Base-by-base conservation (phyloP, 2,888 invertebrate genomes). In the Trachelus troglodyta region DNA sequence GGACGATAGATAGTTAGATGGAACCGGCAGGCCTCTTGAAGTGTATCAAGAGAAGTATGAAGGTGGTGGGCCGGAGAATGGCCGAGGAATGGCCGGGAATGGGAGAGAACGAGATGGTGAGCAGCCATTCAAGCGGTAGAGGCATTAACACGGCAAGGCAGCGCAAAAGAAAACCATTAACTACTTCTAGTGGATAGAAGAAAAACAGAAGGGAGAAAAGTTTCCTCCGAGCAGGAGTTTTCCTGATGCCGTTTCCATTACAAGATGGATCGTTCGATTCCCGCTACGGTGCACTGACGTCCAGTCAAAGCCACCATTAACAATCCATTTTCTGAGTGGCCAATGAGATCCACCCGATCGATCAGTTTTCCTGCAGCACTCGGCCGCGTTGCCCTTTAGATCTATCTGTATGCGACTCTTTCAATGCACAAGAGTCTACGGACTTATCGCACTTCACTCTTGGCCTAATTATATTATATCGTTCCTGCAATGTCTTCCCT, bases 131-230 rank as follows among this genome's bases (percentile, higher is more conserved):
- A 87, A 82, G 81, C 81, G 82, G 85, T 81, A 84, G 84, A 84
- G 81, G 86, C 86, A 87, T 86, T 86, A 86, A 87, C 86, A 84
- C 85, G 81, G 82, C 80, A 80, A 83, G 83, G 83, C 85, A 85
- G 79, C 80, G 85, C 87, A 85, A 88, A 88, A 88, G 88, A 88
- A 88, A 89, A 89, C 89, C 89, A 78, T 78, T 89, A 90, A 90
- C 88, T 86, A 86, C 86, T 87, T 87, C 85, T 84, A 83, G 87
- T 83, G 86, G 76, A 79, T 76, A 76, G 79, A 79, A 79, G 69
- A 69, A 69, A 69, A 69, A 69, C 69, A 69, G 69, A 69, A 69
- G 69, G 69, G 69, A 33, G 33, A 30, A 69, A 33, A 69, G 31
- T 69, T 69, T 69, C 15, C 30, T 69, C 33, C 40, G 40, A 40